A percentile compares a stretch with the other conserved stretches of the same genome.
phyloP scores from a whole-genome alignment of 2,113 vertebrate genomes.

The Cepphus grylle region DNA sequence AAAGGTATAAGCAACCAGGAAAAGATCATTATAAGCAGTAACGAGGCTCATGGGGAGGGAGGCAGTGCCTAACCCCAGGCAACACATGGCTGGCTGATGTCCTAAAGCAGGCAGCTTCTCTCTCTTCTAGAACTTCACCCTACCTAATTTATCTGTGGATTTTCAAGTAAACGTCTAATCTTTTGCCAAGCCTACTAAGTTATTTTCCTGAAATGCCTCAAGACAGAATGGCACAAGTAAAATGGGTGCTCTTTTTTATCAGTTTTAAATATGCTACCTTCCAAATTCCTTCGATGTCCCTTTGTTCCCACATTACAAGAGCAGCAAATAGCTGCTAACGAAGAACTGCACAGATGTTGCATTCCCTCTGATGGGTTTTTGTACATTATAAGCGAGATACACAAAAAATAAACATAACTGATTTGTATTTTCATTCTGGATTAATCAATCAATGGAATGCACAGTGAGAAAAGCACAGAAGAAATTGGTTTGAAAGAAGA shows the following conservation, averaged over 20 bases:
- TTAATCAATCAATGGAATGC: background rate
- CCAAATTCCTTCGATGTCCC: background rate
- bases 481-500: background rate
- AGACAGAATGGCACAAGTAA: conserved; percentile 2
- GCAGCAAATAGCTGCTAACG: background rate
- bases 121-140: conserved; percentile 18
- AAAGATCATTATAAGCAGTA: background rate
- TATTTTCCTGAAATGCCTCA: conserved; percentile 1
- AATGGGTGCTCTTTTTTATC: background rate
- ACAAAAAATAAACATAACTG: background rate
- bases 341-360: conserved; percentile 11
- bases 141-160: conserved; percentile 35
- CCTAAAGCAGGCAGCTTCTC: conserved; percentile 2
- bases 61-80: conserved; percentile 14
- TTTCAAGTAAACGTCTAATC: conserved; percentile 32
- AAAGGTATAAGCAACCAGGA: background rate
- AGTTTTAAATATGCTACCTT: background rate
- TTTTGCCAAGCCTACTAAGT: conserved; percentile 18
- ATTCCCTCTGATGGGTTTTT: background rate
- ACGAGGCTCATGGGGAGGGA: background rate
- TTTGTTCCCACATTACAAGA: background rate
- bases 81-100: background rate
- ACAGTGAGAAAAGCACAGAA: background rate
- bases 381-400: background rate
- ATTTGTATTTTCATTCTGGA: background rate